Base-by-base conservation (phyloP, 1,140 invertebrate genomes). In the Hyphantria cunea region DNA sequence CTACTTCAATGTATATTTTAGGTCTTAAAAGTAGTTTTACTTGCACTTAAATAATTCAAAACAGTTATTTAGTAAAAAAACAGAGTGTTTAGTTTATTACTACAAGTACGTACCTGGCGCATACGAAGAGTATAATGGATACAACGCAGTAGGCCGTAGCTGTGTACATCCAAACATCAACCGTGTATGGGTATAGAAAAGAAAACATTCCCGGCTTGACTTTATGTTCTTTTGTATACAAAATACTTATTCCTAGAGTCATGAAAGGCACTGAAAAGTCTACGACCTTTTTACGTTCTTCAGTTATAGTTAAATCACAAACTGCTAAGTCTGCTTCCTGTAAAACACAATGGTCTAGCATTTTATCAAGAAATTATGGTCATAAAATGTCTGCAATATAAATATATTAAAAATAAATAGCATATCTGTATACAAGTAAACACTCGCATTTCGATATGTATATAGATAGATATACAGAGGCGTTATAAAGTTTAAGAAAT, bases 191-290 rank as follows among this genome's bases (percentile, higher is more conserved):
- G n/a, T 94, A 93, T 44, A 96, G 88, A 75, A 98, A 97, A 0
- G 95, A 95, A 86, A 97, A 95, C 42, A 96, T 88, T 63, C 94
- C 93, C 0, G 94, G 94, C 4, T 93, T 89, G 61, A 95, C 93
- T 70, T 94, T 94, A 48, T 93, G 91, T 6, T 95, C 93, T 75
- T 95, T 95, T 13, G 93, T 94, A 78, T 94, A 96, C 15, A 97
- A 78, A 81, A 97, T 97, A 70, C 95, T 96, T 59, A 97, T 95
- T 55, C 95, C 95, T 88, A 89, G 56, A 10, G 96, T 95, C 97
- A 98, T 98, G 71, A 98, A 98, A 0, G 97, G 97, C 81, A 96
- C 96, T 0, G 96, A 97, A 70, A 98, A 98, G 80, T 98, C 97
- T 0, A 98, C 96, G 0, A 94, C 95, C 71, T 93, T 93, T 61